Base-by-base conservation (phyloP, 1,140 invertebrate genomes). In the Mycetomoellerius zeteki region DNA sequence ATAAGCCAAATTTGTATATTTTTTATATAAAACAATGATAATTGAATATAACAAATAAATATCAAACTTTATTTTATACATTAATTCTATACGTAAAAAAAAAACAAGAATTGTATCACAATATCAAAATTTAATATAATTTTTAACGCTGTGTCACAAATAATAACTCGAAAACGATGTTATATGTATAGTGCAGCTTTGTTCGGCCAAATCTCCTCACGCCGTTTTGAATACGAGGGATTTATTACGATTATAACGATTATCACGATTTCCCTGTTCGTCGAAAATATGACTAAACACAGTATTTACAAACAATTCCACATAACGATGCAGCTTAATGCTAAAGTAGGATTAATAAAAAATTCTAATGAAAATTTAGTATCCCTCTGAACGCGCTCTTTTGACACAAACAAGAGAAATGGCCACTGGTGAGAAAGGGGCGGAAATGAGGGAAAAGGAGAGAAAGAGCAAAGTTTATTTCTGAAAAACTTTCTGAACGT, bases 401-500 rank as follows among this genome's bases (percentile, higher is more conserved):
- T 21, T n/a, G 7, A 37, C 24, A 37, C n/a, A 56, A 33, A 27
- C 3, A n/a, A 30, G 21, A 69, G 30, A 16, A 3, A 30, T n/a
- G 33, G 24, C 1, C 27, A 14, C 6, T 52, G 10, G 43, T 8
- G 27, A 52, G 8, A 67, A 58, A 33, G 47, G 16, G 37, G 16
- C 37, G 21, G 14, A 78, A 47, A 6, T 10, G 56, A n/a, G 27
- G 24, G 30, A 6, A n/a, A 16, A 24, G 27, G 21, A 27, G 33
- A n/a, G 14, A 7, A 82, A 71, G 21, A 71, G 21, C 52, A 43
- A 82, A 82, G 52, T 58, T 82, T 80, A 43, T 67, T 80, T 47
- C 33, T 21, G 52, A 71, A 47, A 72, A 82, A 72, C 47, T 81
- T 81, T 81, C 21, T 24, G 30, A 78, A 78, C 60, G 37, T 62